A percentile compares a stretch with the other conserved stretches of the same genome.
These are phyloP conservation scores for Eupeodes corollae DNA, from an alignment of 1,140 invertebrate genomes.

Conservation along the genomic window DNA sequence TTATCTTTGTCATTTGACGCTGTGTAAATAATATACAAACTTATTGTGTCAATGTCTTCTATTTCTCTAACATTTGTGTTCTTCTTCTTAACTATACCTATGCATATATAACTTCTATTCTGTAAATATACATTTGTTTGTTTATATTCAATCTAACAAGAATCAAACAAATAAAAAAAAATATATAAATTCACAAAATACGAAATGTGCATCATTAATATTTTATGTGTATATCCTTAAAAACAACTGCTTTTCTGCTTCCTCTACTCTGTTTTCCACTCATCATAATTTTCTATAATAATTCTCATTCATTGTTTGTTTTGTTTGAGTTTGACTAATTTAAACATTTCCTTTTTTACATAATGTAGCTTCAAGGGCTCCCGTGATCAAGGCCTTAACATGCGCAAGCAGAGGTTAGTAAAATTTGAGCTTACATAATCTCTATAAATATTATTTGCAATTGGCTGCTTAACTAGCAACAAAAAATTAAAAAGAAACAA, in stretches of 20 bases:
- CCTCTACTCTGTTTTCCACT: not conserved
- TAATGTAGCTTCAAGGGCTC: slow-evolving; percentile 45
- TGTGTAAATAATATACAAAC: too few relatives aligned
- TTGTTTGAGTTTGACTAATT: not conserved
- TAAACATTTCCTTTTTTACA: slow-evolving; percentile 2
- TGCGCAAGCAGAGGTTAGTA: slow-evolving; percentile 33
- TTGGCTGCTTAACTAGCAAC: slow-evolving; percentile 24
- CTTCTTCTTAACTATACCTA: too few relatives aligned
- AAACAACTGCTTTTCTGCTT: not conserved
- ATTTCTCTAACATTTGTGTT: too few relatives aligned
- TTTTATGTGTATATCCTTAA: too few relatives aligned
- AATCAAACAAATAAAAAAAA: too few relatives aligned
- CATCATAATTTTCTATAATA: not conserved
- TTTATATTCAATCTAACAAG: too few relatives aligned
- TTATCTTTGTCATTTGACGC: too few relatives aligned
- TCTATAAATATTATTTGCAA: slow-evolving; percentile 14
- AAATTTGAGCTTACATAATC: not conserved
- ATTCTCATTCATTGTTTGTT: not conserved
- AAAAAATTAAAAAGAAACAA: slow-evolving; percentile 6
- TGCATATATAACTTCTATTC: too few relatives aligned
- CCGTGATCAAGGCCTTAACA: slow-evolving; percentile 38
- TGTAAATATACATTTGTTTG: too few relatives aligned
- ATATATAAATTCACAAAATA: too few relatives aligned
- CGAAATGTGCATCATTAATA: too few relatives aligned
- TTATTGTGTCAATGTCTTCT: too few relatives aligned